phyloP scores from a whole-genome alignment of 2,888 invertebrate genomes.

The Epinotia nisella region DNA sequence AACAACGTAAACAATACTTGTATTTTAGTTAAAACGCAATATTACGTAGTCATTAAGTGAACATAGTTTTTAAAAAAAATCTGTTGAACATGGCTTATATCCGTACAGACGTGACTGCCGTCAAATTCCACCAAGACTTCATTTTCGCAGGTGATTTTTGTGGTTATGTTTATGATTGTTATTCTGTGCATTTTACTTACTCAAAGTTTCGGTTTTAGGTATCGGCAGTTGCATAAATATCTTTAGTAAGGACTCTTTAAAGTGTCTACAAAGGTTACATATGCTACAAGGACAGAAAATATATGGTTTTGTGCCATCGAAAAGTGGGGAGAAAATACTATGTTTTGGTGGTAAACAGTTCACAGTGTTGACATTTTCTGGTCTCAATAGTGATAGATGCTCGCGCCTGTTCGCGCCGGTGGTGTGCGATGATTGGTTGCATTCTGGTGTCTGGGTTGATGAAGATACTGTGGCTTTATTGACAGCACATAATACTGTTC shows the following conservation, averaged over 20 bases:
- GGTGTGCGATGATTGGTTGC: conserved; percentile 87
- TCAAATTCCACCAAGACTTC: conserved; percentile 69
- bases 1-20: conserved; percentile 23
- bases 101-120: conserved; percentile 81
- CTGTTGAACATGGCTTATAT: conserved; percentile 53
- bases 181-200: not conserved
- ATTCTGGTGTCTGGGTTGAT: conserved; percentile 82
- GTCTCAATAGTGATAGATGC: conserved; percentile 47
- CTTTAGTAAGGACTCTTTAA: conserved; percentile 56
- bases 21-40: conserved; percentile 18
- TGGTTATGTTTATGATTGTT: conserved; percentile 46
- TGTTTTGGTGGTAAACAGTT: conserved; percentile 85
- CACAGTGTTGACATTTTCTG: conserved; percentile 54
- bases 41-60: not conserved
- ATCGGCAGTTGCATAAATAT: conserved; percentile 78
- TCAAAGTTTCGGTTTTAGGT: conserved; percentile 68
- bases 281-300: conserved; percentile 82
- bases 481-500: conserved; percentile 87
- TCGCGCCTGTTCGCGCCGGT: conserved; percentile 55
- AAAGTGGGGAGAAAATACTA: conserved; percentile 63
- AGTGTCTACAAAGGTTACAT: conserved; percentile 55
- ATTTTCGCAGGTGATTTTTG: conserved; percentile 77
- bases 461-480: conserved; percentile 81
- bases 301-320: conserved; percentile 79
- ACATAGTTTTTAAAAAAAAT: conserved; percentile 23